Evolutionary conservation across 2,888 invertebrate genomes (phyloP).

Genomic region (Linyphia triangularis): DNA sequence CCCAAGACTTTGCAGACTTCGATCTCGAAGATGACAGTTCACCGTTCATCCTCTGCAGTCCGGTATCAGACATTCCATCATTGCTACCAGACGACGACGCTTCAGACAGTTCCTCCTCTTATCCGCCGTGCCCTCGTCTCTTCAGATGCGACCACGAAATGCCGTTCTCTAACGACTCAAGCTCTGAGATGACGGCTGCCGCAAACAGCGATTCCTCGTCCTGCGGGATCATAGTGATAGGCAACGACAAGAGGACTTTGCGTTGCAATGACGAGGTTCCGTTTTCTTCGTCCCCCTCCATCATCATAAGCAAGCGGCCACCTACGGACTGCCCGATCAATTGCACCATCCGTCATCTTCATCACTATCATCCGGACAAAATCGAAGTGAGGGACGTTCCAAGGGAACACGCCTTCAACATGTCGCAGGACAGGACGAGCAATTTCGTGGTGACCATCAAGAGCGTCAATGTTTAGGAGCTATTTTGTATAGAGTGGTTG

Average conservation of each 20-base stretch:
- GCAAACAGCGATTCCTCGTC: conserved; percentile 61
- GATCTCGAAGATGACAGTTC: conserved; percentile 76
- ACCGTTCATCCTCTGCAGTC: conserved; percentile 66
- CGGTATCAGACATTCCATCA: conserved; percentile 57
- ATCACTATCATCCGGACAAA: conserved; percentile 66
- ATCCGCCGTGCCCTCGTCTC: conserved; percentile 40
- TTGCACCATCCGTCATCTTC: conserved; percentile 68
- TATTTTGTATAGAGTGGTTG: not conserved
- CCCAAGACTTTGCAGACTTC: conserved; percentile 76
- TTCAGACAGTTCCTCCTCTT: conserved; percentile 58
- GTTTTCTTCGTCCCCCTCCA: conserved; percentile 29
- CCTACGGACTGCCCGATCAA: conserved; percentile 66
- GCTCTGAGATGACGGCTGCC: conserved; percentile 8
- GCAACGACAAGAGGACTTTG: not conserved
- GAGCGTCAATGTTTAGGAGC: conserved; percentile 66
- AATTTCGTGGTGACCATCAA: conserved; percentile 75
- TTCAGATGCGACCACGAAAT: conserved; percentile 45
- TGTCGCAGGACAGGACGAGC: conserved; percentile 55
- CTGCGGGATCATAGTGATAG: conserved; percentile 60
- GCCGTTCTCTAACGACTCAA: conserved; percentile 48
- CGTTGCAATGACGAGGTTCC: not conserved
- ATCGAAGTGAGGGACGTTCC: conserved; percentile 29
- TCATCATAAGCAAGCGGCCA: conserved; percentile 61
- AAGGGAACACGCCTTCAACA: conserved; percentile 22
- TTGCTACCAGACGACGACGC: conserved; percentile 61